phyloP scores from a whole-genome alignment of 1,140 invertebrate species.

The Mactra quadrangularis region DNA sequence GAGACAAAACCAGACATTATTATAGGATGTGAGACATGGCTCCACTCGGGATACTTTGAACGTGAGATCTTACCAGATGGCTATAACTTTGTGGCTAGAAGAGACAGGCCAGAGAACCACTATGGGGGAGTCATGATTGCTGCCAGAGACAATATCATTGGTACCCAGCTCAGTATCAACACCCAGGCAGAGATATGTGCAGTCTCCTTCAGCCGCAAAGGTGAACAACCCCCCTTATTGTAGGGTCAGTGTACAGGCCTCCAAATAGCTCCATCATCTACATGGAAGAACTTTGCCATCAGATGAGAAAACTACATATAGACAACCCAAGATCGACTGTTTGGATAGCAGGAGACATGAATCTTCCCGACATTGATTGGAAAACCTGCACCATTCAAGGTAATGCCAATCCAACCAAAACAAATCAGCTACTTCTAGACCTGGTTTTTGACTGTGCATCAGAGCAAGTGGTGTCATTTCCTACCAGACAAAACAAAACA shows the following conservation, averaged over 20 bases:
- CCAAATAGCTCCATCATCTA: neutral
- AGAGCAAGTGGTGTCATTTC: neutral
- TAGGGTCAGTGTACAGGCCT: neutral
- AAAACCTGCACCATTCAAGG: neutral
- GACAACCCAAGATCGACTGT: neutral
- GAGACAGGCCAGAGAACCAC: neutral
- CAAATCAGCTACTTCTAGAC: neutral
- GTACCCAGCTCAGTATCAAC: neutral
- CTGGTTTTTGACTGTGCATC: neutral
- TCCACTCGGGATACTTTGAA: neutral
- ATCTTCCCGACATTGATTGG: constrained; percentile 13
- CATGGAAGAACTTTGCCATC: neutral
- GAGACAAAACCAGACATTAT: neutral
- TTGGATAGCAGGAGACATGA: neutral
- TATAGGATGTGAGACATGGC: neutral
- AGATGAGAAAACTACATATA: neutral
- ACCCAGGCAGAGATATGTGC: neutral
- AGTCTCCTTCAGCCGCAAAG: neutral
- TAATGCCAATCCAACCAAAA: neutral
- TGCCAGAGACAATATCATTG: neutral
- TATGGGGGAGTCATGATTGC: neutral
- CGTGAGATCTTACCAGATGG: neutral
- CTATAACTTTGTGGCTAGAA: neutral
- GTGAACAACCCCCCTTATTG: neutral
- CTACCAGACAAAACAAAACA: neutral